Percentiles rank a stretch among this genome's conserved stretches.
phyloP scores from a whole-genome alignment of 2,888 invertebrate species.

The Leucophenga montana region DNA sequence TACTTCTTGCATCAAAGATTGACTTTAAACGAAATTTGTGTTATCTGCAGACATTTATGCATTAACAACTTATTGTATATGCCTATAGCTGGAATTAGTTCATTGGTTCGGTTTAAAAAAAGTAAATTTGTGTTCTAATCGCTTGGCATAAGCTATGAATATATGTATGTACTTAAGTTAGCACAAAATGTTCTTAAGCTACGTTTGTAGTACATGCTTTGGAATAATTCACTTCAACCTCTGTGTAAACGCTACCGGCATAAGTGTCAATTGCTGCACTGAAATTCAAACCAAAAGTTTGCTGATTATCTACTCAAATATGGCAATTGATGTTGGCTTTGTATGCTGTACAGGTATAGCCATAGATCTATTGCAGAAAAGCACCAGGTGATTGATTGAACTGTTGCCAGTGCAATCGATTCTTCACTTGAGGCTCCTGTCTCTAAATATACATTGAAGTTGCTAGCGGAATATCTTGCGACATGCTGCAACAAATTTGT shows the following conservation, averaged over 20 bases:
- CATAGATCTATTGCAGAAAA: background rate
- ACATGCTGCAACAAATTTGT: background rate
- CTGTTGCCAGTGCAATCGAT: slow-evolving; percentile 12
- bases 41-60: too few species aligned
- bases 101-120: too few species aligned
- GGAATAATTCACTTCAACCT: background rate
- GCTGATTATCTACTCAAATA: slow-evolving; percentile 6
- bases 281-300: background rate
- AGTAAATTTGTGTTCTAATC: too few species aligned
- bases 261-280: background rate
- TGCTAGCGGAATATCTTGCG: background rate
- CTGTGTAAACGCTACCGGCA: background rate
- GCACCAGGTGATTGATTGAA: slow-evolving; percentile 19
- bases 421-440: background rate
- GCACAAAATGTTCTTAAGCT: too few species aligned
- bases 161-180: too few species aligned
- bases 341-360: background rate
- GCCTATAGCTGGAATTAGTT: too few species aligned
- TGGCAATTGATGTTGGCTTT: background rate
- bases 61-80: too few species aligned
- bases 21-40: too few species aligned
- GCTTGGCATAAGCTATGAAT: too few species aligned
- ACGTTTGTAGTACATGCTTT: too few species aligned
- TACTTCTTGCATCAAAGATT: too few species aligned
- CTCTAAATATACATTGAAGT: background rate